Evolutionary conservation across 2,888 invertebrate genomes (phyloP).

Genomic region (Platycheirus albimanus): DNA sequence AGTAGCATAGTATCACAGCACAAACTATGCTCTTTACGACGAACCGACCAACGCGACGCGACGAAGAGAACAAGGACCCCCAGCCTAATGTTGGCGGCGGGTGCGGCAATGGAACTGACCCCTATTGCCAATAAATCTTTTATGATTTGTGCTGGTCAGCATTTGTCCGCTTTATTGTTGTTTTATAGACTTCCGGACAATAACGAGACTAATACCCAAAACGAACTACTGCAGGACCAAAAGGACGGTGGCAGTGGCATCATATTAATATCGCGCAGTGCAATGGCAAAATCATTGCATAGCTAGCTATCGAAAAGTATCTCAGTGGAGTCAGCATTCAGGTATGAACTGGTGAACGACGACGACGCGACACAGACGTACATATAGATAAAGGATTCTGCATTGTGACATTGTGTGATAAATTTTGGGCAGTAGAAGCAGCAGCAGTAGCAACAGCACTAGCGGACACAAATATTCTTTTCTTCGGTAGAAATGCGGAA

Average conservation of each 20-base stretch:
- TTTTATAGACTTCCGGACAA: conserved; percentile 68
- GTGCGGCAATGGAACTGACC: too few species aligned
- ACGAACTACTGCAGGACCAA: conserved; percentile 38
- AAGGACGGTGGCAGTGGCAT: conserved; percentile 9
- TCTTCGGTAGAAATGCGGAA: neutral
- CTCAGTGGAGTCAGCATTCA: conserved; percentile 21
- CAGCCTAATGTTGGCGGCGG: too few species aligned
- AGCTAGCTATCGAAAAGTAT: neutral
- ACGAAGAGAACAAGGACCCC: conserved; percentile 4
- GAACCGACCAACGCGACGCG: too few species aligned
- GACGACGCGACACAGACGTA: too few species aligned
- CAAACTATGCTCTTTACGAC: neutral
- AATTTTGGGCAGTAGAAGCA: too few species aligned
- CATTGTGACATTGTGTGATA: conserved; percentile 10
- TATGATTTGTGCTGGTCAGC: conserved; percentile 70
- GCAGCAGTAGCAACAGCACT: too few species aligned
- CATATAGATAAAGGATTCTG: neutral
- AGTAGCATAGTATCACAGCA: neutral
- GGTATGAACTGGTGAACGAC: conserved; percentile 36
- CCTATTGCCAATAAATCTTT: conserved; percentile 63
- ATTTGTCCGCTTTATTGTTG: conserved; percentile 69
- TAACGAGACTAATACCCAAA: conserved; percentile 58
- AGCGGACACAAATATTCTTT: neutral
- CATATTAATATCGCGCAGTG: conserved; percentile 16
- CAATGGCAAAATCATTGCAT: neutral